phyloP scores from a whole-genome alignment of 2,113 vertebrate genomes.

The Malaclemys terrapin region DNA sequence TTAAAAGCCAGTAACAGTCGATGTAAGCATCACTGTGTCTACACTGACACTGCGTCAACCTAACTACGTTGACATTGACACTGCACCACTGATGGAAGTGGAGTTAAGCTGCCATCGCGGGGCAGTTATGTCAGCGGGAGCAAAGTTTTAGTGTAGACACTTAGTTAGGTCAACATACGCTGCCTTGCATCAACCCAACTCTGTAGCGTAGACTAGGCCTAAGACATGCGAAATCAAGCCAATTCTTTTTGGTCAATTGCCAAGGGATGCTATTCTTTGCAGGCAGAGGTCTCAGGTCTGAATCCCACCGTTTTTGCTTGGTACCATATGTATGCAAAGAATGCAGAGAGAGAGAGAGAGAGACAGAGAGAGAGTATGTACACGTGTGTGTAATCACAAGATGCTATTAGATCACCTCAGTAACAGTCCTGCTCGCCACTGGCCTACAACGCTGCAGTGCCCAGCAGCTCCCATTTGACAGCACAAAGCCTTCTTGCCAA shows the following conservation, averaged over 20 bases:
- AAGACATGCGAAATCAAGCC: background rate
- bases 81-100: background rate
- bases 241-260: background rate
- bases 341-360: background rate
- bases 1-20: background rate
- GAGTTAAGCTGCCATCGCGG: background rate
- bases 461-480: background rate
- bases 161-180: background rate
- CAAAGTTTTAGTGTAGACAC: background rate
- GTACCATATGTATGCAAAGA: fast-evolving
- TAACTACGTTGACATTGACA: background rate
- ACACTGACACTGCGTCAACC: background rate
- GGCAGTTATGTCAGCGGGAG: background rate
- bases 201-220: background rate
- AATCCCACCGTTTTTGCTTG: background rate
- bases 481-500: slow-evolving; percentile 20
- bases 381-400: background rate
- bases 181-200: background rate
- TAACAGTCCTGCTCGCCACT: background rate
- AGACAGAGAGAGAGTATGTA: fast-evolving
- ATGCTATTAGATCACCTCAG: background rate
- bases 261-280: background rate
- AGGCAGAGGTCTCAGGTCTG: background rate
- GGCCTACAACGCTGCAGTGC: background rate
- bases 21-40: background rate